phyloP scores from a whole-genome alignment of 2,113 vertebrate genomes.

The Ivindomyrus marchei region DNA sequence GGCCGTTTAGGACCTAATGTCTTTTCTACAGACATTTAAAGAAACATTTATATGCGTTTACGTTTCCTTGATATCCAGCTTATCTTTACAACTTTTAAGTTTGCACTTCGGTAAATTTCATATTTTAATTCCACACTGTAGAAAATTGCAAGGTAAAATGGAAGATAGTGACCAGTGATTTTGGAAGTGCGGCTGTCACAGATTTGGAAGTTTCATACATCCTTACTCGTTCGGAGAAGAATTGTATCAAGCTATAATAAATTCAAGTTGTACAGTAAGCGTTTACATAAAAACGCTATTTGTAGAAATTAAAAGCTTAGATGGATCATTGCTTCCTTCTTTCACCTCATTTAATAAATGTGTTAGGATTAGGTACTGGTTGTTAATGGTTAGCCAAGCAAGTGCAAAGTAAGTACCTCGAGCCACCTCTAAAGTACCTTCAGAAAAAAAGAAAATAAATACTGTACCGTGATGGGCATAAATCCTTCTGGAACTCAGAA shows the following conservation, averaged over 20 bases:
- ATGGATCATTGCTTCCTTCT: not conserved
- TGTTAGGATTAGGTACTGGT: not conserved
- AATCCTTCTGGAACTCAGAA: conserved; percentile 36
- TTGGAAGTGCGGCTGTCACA: not conserved
- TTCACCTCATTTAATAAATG: not conserved
- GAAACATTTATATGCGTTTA: not conserved
- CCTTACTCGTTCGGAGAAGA: not conserved
- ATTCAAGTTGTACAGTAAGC: not conserved
- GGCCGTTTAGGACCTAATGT: not conserved
- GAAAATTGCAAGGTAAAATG: not conserved
- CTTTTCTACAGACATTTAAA: not conserved
- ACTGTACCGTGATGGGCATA: conserved; percentile 45
- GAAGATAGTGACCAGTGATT: not conserved
- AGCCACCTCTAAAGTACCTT: not conserved
- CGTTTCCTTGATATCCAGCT: not conserved
- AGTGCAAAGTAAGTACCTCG: not conserved
- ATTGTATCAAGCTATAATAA: not conserved
- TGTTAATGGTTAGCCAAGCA: not conserved
- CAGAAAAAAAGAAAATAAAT: not conserved
- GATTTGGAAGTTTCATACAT: not conserved
- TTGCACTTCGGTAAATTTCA: not conserved
- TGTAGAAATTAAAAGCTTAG: not conserved
- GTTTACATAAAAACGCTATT: not conserved
- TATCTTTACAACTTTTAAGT: not conserved
- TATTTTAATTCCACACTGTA: not conserved